These are phyloP conservation scores for Sweltsa coloradensis DNA, from an alignment of 1,140 invertebrate species.

Conservation along the genomic window DNA sequence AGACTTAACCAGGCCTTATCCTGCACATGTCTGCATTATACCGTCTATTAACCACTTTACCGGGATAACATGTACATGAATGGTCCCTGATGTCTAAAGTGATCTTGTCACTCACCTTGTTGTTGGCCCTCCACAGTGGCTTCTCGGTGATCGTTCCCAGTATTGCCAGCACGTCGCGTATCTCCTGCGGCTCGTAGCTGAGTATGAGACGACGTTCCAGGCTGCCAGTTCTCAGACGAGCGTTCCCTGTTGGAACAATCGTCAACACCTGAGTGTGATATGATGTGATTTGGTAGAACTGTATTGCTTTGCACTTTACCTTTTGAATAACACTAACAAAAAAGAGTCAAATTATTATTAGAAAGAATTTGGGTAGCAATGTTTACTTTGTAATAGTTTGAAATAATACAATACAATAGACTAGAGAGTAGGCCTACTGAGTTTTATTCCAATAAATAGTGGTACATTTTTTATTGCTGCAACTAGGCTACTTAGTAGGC, in stretches of 20 bases:
- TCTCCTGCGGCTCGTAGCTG: slow-evolving; percentile 7
- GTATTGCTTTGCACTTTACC: too few species aligned
- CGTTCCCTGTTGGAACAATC: neutral
- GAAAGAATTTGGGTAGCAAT: neutral
- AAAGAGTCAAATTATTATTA: neutral
- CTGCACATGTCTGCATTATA: too few species aligned
- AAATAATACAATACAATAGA: neutral
- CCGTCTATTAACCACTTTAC: too few species aligned
- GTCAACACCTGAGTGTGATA: too few species aligned
- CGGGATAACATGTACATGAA: too few species aligned
- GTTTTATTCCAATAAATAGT: too few species aligned
- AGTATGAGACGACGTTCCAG: slow-evolving; percentile 7
- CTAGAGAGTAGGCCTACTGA: neutral
- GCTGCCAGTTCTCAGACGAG: slow-evolving; percentile 3
- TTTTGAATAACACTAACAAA: neutral
- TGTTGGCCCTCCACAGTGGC: slow-evolving; percentile 8
- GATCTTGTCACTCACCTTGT: slow-evolving; percentile 11
- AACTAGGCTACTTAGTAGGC: too few species aligned
- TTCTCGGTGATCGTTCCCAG: slow-evolving; percentile 1
- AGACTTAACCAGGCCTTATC: neutral
- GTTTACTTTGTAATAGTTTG: neutral
- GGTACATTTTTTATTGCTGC: too few species aligned
- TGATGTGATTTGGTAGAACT: too few species aligned
- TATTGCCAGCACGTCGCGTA: slow-evolving; percentile 1
- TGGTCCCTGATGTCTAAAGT: too few species aligned